These are phyloP conservation scores for Synergus umbraculus DNA, from an alignment of 2,888 invertebrate species.

Conservation along the genomic window DNA sequence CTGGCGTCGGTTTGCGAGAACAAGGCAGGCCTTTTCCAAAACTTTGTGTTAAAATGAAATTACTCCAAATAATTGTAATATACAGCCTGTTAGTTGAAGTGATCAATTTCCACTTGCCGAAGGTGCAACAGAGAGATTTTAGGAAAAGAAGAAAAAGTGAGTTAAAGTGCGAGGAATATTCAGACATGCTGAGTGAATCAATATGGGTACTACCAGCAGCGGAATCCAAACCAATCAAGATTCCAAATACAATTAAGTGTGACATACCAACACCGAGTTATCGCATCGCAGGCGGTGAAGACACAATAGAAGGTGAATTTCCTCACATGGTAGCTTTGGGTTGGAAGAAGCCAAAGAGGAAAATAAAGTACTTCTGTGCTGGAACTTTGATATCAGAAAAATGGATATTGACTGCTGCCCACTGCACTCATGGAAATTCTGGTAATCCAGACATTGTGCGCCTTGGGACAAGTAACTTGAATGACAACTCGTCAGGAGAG, in stretches of 20 bases:
- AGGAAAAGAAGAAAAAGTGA: constrained; percentile 25
- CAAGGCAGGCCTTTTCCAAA: neutral
- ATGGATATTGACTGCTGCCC: constrained; percentile 17
- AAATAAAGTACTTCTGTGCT: constrained; percentile 1
- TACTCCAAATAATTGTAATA: neutral
- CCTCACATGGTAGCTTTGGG: constrained; percentile 32
- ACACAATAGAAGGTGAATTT: neutral
- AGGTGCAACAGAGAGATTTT: neutral
- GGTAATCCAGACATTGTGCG: neutral
- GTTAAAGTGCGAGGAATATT: neutral
- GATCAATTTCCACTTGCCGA: neutral
- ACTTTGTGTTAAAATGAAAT: neutral
- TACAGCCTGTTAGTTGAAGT: neutral
- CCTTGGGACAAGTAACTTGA: neutral
- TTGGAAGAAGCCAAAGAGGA: neutral
- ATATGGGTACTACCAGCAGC: neutral
- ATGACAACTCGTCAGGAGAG: neutral
- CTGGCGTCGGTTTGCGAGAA: neutral
- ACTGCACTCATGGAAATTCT: neutral
- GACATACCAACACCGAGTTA: neutral
- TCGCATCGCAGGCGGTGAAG: neutral
- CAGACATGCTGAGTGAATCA: neutral
- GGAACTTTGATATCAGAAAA: constrained; percentile 26
- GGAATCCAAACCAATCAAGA: constrained; percentile 31
- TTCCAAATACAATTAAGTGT: neutral